These are phyloP conservation scores for Neuroscelio doddi DNA, from an alignment of 2,888 invertebrate species.

Conservation along the genomic window DNA sequence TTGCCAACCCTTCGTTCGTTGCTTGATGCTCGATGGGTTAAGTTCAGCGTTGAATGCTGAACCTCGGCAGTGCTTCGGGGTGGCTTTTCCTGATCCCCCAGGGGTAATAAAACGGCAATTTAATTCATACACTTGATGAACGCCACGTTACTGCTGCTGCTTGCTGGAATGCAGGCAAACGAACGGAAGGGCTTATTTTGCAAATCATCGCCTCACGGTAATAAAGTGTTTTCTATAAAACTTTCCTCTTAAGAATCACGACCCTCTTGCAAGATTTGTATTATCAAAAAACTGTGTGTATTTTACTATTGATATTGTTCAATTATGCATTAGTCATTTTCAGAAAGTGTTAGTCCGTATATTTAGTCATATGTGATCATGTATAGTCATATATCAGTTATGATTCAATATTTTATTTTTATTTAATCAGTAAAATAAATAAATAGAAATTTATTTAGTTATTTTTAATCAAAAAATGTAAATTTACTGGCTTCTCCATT, in stretches of 20 bases:
- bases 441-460: too few species aligned
- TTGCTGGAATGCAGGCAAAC: conserved; percentile 48
- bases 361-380: too few species aligned
- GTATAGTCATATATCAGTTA: too few species aligned
- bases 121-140: conserved; percentile 72
- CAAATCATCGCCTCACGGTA: conserved; percentile 65
- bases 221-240: conserved; percentile 42
- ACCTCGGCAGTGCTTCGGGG: conserved; percentile 48
- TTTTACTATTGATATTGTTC: too few species aligned
- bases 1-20: conserved; percentile 26
- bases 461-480: too few species aligned
- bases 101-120: conserved; percentile 72
- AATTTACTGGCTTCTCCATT: too few species aligned
- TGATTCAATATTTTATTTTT: too few species aligned
- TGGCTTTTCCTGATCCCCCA: conserved; percentile 53
- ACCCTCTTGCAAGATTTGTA: background rate
- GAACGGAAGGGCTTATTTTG: conserved; percentile 66
- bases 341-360: too few species aligned
- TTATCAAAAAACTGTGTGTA: too few species aligned
- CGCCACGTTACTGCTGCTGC: conserved; percentile 50
- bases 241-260: background rate
- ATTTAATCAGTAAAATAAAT: too few species aligned
- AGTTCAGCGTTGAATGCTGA: conserved; percentile 52
- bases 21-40: conserved; percentile 29
- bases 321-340: too few species aligned